Conservation (phyloP, 2,888 invertebrate species). For the Athalia cordata region DNA sequence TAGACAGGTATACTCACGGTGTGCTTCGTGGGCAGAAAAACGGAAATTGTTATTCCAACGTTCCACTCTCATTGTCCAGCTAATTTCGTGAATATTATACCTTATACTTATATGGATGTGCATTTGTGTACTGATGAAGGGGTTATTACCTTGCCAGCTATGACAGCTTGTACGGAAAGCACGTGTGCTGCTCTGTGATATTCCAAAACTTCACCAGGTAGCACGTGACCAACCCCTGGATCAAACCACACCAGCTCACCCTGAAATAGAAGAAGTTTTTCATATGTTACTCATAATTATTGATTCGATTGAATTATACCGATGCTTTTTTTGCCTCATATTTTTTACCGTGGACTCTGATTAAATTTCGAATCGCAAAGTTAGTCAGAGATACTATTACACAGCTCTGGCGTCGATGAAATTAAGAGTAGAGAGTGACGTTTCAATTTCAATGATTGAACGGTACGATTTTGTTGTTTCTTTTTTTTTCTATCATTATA, state of each 20-base stretch:
- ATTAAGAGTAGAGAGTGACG: background rate
- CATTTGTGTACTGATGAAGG: too few species aligned
- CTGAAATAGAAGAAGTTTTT: constrained; percentile 60
- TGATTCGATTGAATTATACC: too few species aligned
- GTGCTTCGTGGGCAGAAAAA: too few species aligned
- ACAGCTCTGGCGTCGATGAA: background rate
- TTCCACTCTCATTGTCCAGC: constrained; percentile 32
- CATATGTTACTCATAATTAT: background rate
- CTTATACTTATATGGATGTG: background rate
- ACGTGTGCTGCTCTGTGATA: constrained; percentile 93
- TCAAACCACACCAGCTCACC: constrained; percentile 97
- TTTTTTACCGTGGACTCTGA: background rate
- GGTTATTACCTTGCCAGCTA: constrained; percentile 86
- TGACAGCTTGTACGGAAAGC: constrained; percentile 90
- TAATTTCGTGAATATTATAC: constrained; percentile 31
- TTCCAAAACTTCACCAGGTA: constrained; percentile 93
- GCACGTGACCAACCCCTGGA: constrained; percentile 90
- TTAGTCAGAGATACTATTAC: background rate
- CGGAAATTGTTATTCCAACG: constrained; percentile 19
- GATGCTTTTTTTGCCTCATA: too few species aligned
- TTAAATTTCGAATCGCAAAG: background rate
- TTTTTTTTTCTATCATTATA: too few species aligned
- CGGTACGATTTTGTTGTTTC: too few species aligned
- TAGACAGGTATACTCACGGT: too few species aligned
- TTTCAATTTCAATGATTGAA: background rate